Evolutionary conservation across 2,113 vertebrate species (phyloP).

Genomic region (Coptodon rendalli): DNA sequence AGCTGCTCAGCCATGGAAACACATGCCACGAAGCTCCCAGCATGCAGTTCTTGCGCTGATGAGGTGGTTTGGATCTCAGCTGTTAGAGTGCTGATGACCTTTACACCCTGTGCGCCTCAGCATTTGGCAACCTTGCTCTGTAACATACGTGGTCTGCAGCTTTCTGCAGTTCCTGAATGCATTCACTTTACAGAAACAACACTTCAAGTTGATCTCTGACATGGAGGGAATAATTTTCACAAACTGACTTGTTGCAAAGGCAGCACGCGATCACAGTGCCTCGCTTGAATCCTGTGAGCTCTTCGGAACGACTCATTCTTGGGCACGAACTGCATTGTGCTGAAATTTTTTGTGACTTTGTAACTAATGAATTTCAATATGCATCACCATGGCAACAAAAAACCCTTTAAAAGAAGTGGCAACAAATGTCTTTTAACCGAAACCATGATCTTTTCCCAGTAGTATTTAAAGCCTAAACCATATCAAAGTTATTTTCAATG

Average conservation of each 20-base stretch:
- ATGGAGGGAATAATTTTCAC: fast-evolving
- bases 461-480: neutral
- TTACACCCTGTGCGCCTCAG: neutral
- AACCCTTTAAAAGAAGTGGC: neutral
- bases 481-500: neutral
- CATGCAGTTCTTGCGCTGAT: neutral
- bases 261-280: neutral
- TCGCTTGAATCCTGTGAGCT: neutral
- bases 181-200: neutral
- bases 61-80: neutral
- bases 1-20: neutral
- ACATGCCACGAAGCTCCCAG: neutral
- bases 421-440: neutral
- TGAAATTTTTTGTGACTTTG: neutral
- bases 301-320: neutral
- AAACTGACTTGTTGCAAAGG: neutral
- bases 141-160: neutral
- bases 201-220: neutral
- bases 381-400: neutral
- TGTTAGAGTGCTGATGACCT: neutral
- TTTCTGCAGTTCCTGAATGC: neutral
- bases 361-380: neutral
- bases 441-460: neutral
- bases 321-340: fast-evolving
- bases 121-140: neutral